phyloP scores from a whole-genome alignment of 1,140 invertebrate species.

The Pseudomyrmex gracilis region DNA sequence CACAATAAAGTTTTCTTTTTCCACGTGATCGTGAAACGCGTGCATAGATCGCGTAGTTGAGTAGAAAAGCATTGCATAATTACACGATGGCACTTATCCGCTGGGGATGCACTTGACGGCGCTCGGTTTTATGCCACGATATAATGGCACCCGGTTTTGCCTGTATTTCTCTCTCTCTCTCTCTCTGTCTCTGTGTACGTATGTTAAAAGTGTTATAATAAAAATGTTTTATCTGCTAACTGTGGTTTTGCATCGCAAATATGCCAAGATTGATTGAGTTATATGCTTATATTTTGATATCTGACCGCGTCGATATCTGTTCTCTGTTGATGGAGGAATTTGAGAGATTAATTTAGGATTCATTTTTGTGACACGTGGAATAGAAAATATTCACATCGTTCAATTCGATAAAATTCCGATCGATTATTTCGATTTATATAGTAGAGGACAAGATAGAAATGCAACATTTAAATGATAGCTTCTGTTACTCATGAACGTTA shows the following conservation, averaged over 20 bases:
- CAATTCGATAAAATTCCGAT: constrained; percentile 29
- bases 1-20: neutral
- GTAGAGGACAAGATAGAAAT: neutral
- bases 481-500: neutral
- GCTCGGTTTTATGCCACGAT: constrained; percentile 8
- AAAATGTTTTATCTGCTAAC: neutral
- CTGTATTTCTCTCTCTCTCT: constrained; percentile 23
- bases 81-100: constrained; percentile 2
- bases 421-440: constrained; percentile 19
- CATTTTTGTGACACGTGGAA: neutral
- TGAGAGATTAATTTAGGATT: constrained; percentile 21
- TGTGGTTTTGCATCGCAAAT: neutral
- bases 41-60: neutral
- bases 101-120: constrained; percentile 14
- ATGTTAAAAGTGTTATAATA: too few species aligned
- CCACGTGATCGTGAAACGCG: constrained; percentile 7
- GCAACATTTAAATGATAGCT: constrained; percentile 24
- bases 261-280: neutral
- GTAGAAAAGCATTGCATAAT: constrained; percentile 7
- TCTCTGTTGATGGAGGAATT: neutral
- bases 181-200: constrained; percentile 54
- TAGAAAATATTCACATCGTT: constrained; percentile 17
- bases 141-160: constrained; percentile 22
- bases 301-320: neutral
- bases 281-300: neutral